phyloP scores from a whole-genome alignment of 2,888 invertebrate species.

The Diaperis boleti region DNA sequence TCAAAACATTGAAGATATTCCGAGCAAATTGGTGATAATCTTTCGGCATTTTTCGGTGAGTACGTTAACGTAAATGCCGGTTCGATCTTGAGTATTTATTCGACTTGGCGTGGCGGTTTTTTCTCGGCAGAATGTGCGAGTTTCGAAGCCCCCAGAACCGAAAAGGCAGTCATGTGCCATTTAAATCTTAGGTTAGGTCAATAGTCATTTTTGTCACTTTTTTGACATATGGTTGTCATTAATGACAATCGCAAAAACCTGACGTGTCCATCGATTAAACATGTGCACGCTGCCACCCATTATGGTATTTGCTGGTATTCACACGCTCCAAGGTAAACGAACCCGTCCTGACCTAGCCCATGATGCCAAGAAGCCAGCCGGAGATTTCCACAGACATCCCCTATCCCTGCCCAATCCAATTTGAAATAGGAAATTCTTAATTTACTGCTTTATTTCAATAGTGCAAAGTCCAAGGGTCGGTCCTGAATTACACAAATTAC shows the following conservation, averaged over 20 bases:
- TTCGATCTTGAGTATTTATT: constrained; percentile 2
- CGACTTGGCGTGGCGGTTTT: too few relatives aligned
- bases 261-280: constrained; percentile 35
- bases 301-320: constrained; percentile 24
- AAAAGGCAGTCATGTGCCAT: background rate
- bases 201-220: constrained; percentile 2
- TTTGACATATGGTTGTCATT: constrained; percentile 16
- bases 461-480: constrained; percentile 53
- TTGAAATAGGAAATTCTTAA: constrained; percentile 52
- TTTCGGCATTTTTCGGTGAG: constrained; percentile 37
- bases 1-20: constrained; percentile 15
- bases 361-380: background rate
- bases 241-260: background rate
- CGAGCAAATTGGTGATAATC: constrained; percentile 24
- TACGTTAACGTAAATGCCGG: constrained; percentile 16
- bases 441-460: constrained; percentile 46
- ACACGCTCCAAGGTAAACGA: constrained; percentile 35
- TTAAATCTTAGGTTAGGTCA: constrained; percentile 22
- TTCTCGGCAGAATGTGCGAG: too few relatives aligned
- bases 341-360: constrained; percentile 39
- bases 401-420: constrained; percentile 23
- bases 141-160: background rate
- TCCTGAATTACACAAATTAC: constrained; percentile 45
- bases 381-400: constrained; percentile 31
- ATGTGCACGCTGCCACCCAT: constrained; percentile 1